These are phyloP conservation scores for Tiaroga cobitis DNA, from an alignment of 2,797 vertebrate genomes.

Conservation along the genomic window DNA sequence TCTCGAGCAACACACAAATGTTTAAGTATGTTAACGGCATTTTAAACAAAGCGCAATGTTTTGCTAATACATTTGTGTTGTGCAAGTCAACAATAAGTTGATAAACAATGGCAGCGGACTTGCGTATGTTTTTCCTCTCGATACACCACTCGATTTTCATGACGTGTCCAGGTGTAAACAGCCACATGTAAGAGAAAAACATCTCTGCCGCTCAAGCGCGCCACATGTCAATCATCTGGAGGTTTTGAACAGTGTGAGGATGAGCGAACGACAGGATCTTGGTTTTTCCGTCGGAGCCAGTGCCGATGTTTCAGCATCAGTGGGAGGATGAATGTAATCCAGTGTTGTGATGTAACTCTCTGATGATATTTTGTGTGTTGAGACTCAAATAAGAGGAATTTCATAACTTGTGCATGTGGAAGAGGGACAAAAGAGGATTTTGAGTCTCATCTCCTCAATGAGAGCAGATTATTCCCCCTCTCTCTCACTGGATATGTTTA, in stretches of 20 bases:
- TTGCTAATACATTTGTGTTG: not conserved
- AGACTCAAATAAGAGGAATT: not conserved
- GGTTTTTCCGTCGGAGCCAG: not conserved
- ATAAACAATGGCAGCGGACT: not conserved
- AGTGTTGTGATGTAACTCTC: not conserved
- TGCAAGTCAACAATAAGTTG: not conserved
- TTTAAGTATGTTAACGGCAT: no score
- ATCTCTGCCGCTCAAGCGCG: no score
- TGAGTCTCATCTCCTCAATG: slow-evolving; percentile 64
- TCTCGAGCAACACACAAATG: no score
- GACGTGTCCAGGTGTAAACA: no score
- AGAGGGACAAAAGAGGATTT: slow-evolving; percentile 61
- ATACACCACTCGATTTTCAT: not conserved
- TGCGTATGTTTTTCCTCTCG: not conserved
- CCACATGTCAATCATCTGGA: not conserved
- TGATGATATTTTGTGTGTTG: not conserved
- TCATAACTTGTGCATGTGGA: not conserved
- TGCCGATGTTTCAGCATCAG: not conserved
- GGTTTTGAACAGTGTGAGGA: not conserved
- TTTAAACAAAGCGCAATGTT: not conserved
- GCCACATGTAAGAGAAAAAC: no score
- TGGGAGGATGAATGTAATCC: not conserved
- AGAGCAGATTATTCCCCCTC: slow-evolving; percentile 68
- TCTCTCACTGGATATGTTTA: not conserved
- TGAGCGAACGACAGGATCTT: not conserved